Evolutionary conservation across 2,113 vertebrate species (phyloP).

Genomic region (Aspidoscelis tigris): DNA sequence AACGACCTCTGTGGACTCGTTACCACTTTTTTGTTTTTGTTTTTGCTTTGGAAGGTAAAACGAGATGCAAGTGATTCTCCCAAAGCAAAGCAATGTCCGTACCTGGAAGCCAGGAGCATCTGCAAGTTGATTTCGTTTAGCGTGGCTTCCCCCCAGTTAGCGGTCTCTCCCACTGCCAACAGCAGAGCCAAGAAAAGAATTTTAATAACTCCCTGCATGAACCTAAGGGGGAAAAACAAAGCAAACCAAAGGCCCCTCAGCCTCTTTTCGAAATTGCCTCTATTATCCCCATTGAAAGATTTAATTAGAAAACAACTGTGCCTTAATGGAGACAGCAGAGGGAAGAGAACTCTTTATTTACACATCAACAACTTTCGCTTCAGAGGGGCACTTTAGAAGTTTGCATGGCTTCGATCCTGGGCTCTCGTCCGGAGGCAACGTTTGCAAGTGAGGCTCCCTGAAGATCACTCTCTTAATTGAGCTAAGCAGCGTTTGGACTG

Average conservation of each 20-base stretch:
- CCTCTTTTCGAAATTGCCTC: neutral
- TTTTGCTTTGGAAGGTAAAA: neutral
- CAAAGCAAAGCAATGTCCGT: neutral
- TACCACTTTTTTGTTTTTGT: neutral
- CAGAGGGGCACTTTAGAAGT: too few relatives aligned
- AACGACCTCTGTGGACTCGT: neutral
- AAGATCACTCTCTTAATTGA: neutral
- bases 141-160: neutral
- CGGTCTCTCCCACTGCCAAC: neutral
- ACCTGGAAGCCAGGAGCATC: neutral
- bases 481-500: neutral
- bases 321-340: neutral
- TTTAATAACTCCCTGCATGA: neutral
- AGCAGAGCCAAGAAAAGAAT: neutral
- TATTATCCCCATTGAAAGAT: neutral
- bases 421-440: neutral
- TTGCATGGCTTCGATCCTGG: neutral
- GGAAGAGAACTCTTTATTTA: neutral
- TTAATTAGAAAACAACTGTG: constrained; percentile 4
- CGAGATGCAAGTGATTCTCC: too few relatives aligned
- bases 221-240: neutral
- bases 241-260: too few relatives aligned
- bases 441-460: neutral
- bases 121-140: neutral
- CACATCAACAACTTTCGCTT: neutral